phyloP scores from a whole-genome alignment of 30 jellyfish, hydroid and myxozoan species.

The Turritopsis rubra region DNA sequence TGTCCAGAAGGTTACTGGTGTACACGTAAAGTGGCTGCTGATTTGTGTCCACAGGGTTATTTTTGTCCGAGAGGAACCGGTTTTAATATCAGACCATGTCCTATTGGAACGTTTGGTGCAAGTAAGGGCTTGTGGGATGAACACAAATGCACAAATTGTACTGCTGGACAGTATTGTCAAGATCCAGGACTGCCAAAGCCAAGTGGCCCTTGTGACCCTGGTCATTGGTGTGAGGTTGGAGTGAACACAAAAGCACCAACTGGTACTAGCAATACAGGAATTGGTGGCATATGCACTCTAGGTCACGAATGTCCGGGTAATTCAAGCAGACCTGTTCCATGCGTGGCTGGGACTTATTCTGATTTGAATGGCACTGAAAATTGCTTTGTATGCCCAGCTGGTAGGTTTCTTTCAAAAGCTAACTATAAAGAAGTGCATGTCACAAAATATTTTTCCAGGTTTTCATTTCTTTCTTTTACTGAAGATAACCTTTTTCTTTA shows the following conservation, averaged over 20 bases:
- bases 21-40: constrained; percentile 69
- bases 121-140: constrained; percentile 38
- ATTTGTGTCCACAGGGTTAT: constrained; percentile 81
- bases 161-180: constrained; percentile 80
- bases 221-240: constrained; percentile 77
- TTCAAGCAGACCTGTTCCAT: constrained; percentile 65
- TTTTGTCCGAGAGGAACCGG: constrained; percentile 87
- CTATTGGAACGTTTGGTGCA: constrained; percentile 88
- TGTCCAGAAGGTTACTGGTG: constrained; percentile 93
- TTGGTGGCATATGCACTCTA: constrained; percentile 63
- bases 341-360: constrained; percentile 71
- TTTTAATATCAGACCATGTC: constrained; percentile 69
- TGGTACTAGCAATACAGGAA: constrained; percentile 77
- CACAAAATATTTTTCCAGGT: too few species aligned
- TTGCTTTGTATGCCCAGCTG: constrained; percentile 44
- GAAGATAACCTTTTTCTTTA: too few species aligned
- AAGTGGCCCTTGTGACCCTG: constrained; percentile 78
- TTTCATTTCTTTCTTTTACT: too few species aligned
- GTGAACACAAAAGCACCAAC: constrained; percentile 65
- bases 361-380: constrained; percentile 40
- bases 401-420: not conserved
- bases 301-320: constrained; percentile 91
- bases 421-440: too few species aligned
- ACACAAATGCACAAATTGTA: constrained; percentile 76
- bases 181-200: constrained; percentile 67